These are phyloP conservation scores for Dipus sagitta DNA, from an alignment of 2,797 vertebrate genomes.

Conservation along the genomic window DNA sequence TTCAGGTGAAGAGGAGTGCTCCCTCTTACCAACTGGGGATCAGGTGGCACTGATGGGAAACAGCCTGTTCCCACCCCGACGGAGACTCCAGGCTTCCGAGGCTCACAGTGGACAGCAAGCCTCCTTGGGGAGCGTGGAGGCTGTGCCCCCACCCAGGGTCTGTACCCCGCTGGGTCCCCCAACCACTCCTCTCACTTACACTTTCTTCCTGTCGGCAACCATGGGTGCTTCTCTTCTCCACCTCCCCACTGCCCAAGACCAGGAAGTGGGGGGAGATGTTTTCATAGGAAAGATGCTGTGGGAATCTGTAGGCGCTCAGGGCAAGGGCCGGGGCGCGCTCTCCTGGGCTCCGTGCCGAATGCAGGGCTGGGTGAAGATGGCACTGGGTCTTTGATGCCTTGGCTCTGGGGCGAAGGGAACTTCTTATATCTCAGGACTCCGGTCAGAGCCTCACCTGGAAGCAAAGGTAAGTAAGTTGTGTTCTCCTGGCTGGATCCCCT, in stretches of 20 bases:
- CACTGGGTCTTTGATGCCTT: neutral
- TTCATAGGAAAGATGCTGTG: neutral
- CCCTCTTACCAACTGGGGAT: neutral
- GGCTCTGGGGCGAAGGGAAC: neutral
- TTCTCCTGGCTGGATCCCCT: neutral
- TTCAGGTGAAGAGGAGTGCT: neutral
- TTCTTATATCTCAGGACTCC: neutral
- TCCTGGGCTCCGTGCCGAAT: neutral
- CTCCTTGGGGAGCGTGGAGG: neutral
- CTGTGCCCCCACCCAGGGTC: neutral
- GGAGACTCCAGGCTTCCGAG: neutral
- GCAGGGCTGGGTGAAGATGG: neutral
- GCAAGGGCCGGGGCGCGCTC: neutral
- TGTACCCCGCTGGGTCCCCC: neutral
- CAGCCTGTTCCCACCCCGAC: neutral
- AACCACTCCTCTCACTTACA: neutral
- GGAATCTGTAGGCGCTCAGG: neutral
- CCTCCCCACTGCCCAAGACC: neutral
- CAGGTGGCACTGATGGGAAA: neutral
- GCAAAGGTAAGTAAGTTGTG: neutral
- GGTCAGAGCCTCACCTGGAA: neutral
- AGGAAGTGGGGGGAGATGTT: neutral
- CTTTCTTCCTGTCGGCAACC: neutral
- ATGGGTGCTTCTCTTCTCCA: neutral
- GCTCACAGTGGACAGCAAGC: neutral